Evolutionary conservation across 2,888 invertebrate species (phyloP).

Genomic region (Watsonalla cultraria): DNA sequence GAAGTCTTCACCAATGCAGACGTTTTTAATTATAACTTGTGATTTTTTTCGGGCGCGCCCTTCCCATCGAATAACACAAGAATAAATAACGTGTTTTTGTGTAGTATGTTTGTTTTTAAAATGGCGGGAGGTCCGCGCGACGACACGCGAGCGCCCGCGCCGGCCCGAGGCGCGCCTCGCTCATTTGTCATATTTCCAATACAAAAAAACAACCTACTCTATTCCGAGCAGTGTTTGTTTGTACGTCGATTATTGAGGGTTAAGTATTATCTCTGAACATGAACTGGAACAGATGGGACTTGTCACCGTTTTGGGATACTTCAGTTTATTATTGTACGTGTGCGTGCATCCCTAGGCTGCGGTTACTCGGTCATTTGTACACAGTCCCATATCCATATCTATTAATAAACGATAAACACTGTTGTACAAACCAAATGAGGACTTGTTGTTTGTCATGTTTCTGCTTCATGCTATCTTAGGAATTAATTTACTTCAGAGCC

Average conservation of each 20-base stretch:
- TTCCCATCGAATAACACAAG: slow-evolving; percentile 70
- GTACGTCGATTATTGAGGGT: slow-evolving; percentile 67
- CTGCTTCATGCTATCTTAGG: too few species aligned
- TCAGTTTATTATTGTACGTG: slow-evolving; percentile 35
- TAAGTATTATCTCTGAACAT: slow-evolving; percentile 64
- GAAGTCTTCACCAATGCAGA: slow-evolving; percentile 32
- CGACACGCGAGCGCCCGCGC: slow-evolving; percentile 70
- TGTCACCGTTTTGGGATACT: slow-evolving; percentile 43
- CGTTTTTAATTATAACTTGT: slow-evolving; percentile 76
- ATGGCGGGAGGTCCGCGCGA: slow-evolving; percentile 78
- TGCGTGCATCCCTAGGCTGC: slow-evolving; percentile 5
- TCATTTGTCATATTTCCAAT: slow-evolving; percentile 77
- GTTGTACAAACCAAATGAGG: neutral
- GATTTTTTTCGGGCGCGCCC: slow-evolving; percentile 74
- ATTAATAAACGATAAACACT: neutral
- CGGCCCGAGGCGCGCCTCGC: slow-evolving; percentile 29
- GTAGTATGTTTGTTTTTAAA: slow-evolving; percentile 77
- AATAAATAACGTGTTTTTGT: slow-evolving; percentile 78
- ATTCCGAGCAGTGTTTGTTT: slow-evolving; percentile 71
- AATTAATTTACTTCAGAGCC: too few species aligned
- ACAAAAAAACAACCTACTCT: slow-evolving; percentile 74
- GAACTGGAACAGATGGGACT: slow-evolving; percentile 55
- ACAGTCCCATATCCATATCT: neutral
- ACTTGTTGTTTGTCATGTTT: neutral
- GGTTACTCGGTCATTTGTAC: neutral